Percentiles rank a stretch among this genome's conserved stretches.
Conservation (phyloP, 2,113 vertebrate genomes). For the Herpailurus yagouaroundi region DNA sequence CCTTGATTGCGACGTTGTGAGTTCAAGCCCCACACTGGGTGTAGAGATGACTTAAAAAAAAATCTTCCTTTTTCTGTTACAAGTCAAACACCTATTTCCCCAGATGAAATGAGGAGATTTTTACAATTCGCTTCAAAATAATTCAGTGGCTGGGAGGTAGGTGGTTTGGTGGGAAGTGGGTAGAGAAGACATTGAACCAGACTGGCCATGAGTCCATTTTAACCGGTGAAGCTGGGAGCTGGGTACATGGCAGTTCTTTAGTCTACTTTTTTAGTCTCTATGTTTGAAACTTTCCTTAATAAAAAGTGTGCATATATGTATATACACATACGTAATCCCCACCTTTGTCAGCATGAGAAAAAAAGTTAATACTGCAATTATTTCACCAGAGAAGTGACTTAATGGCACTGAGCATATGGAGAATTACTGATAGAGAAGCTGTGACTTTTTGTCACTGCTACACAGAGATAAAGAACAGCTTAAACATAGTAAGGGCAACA, state of each 20-base stretch:
- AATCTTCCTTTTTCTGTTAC: not conserved
- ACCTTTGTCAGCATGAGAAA: not conserved
- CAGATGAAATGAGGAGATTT: not conserved
- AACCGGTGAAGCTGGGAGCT: not conserved
- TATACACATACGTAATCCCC: not conserved
- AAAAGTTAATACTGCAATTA: not conserved
- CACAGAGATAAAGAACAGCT: not conserved
- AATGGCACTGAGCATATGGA: not conserved
- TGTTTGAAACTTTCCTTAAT: not conserved
- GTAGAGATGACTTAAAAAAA: no score
- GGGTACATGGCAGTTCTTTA: not conserved
- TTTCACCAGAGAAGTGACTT: not conserved
- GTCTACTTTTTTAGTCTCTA: no score
- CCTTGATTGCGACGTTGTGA: not conserved
- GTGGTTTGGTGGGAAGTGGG: not conserved
- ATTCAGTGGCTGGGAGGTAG: not conserved
- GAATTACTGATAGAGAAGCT: not conserved
- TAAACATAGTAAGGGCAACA: not conserved
- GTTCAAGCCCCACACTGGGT: not conserved
- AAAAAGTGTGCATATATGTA: not conserved
- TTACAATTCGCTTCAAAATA: not conserved
- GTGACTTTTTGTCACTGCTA: not conserved
- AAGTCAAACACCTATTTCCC: not conserved
- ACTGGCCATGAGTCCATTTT: not conserved
- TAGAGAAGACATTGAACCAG: not conserved